These are phyloP conservation scores for Seladonia tumulorum DNA, from an alignment of 2,888 invertebrate genomes.

Conservation along the genomic window DNA sequence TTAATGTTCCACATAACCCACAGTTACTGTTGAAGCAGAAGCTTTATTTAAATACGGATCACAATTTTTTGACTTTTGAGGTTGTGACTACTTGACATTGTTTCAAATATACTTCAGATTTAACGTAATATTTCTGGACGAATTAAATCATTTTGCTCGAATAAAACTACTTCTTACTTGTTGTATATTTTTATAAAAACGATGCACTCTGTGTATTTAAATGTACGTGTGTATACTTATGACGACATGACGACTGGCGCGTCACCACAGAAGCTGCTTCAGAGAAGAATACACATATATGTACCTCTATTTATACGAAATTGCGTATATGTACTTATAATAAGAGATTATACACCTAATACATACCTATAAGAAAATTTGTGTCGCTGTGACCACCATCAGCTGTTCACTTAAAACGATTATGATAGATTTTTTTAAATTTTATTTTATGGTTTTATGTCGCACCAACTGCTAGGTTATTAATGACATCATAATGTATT, in stretches of 20 bases:
- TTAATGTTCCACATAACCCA: background rate
- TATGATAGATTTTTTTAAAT: background rate
- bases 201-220: too few relatives aligned
- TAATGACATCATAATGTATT: too few relatives aligned
- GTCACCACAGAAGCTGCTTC: background rate
- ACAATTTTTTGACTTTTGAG: background rate
- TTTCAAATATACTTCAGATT: background rate
- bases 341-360: background rate
- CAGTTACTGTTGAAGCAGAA: background rate
- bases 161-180: background rate
- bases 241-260: background rate
- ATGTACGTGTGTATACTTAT: background rate
- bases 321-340: background rate
- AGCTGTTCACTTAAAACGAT: background rate
- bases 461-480: too few relatives aligned
- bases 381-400: background rate
- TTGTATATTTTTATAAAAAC: too few relatives aligned
- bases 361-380: background rate
- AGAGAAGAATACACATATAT: background rate
- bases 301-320: background rate
- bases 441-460: too few relatives aligned
- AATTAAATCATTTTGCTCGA: background rate
- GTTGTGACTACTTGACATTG: background rate
- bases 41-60: background rate
- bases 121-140: background rate